A percentile compares a stretch with the other conserved stretches of the same genome.
Conservation (phyloP, 2,113 vertebrate genomes). For the Sebastes fasciatus region DNA sequence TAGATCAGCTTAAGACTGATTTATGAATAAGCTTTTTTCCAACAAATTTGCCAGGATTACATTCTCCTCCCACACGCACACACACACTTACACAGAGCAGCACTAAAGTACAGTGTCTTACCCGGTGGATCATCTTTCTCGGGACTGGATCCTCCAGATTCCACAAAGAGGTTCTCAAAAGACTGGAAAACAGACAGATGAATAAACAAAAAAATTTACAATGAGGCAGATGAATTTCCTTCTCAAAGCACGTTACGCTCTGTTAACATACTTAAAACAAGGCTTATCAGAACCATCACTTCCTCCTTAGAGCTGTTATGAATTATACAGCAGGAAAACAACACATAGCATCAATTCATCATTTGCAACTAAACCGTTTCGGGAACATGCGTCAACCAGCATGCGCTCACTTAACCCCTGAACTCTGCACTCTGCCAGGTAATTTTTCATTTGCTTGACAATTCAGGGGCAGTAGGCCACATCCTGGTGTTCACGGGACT, state of each 20-base stretch:
- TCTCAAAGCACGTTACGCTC: background rate
- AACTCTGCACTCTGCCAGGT: constrained; percentile 12
- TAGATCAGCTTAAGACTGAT: background rate
- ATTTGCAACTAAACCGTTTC: constrained; percentile 15
- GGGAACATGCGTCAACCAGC: constrained; percentile 34
- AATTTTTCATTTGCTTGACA: constrained; percentile 24
- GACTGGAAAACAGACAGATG: constrained; percentile 85
- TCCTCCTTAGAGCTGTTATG: constrained; percentile 44
- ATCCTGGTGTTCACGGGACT: constrained; percentile 8
- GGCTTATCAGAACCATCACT: constrained; percentile 56
- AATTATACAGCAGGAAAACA: constrained; percentile 60
- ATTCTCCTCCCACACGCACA: background rate
- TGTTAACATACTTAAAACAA: constrained; percentile 28
- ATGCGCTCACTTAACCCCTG: constrained; percentile 37
- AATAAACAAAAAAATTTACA: background rate
- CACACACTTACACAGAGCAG: constrained; percentile 8
- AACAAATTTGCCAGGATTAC: constrained; percentile 8
- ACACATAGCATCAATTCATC: constrained; percentile 53
- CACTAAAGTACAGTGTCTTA: constrained; percentile 67
- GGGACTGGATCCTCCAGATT: constrained; percentile 89
- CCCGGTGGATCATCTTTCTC: constrained; percentile 92
- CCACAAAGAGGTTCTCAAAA: constrained; percentile 93
- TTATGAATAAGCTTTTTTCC: background rate
- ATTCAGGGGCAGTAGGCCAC: constrained; percentile 27
- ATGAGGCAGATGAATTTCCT: constrained; percentile 21